These are phyloP conservation scores for Amblyteles armatorius DNA, from an alignment of 2,888 invertebrate genomes.

Conservation along the genomic window DNA sequence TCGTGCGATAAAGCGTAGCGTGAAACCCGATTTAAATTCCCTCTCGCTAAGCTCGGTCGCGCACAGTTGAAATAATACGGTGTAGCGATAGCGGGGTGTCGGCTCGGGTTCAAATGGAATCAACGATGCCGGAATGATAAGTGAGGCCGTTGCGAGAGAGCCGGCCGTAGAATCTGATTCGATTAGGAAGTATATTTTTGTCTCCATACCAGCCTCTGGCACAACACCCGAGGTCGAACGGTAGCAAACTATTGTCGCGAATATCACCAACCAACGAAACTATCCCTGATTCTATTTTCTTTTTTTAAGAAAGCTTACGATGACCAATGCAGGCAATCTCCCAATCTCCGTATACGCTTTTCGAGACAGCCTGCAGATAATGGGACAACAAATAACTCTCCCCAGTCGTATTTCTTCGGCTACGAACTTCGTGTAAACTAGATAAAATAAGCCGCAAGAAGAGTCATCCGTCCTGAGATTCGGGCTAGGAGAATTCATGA, in stretches of 20 bases:
- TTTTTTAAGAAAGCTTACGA: not conserved
- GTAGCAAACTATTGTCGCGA: slow-evolving; percentile 15
- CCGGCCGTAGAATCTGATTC: slow-evolving; percentile 77
- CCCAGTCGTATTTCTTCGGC: not conserved
- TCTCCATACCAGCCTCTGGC: slow-evolving; percentile 31
- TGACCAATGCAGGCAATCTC: slow-evolving; percentile 40
- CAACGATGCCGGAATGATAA: slow-evolving; percentile 80
- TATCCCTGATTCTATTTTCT: not conserved
- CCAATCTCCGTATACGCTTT: slow-evolving; percentile 6
- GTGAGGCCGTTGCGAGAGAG: slow-evolving; percentile 72
- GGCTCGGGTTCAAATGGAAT: slow-evolving; percentile 80
- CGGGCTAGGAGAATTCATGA: slow-evolving; percentile 33
- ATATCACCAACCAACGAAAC: not conserved
- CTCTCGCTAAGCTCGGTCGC: slow-evolving; percentile 39
- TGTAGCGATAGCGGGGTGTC: slow-evolving; percentile 67
- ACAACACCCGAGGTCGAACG: slow-evolving; percentile 45
- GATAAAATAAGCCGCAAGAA: slow-evolving; percentile 40
- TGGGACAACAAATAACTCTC: slow-evolving; percentile 28
- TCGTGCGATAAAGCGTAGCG: slow-evolving; percentile 38
- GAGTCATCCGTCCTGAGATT: slow-evolving; percentile 28
- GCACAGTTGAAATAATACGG: slow-evolving; percentile 53
- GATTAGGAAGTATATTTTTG: slow-evolving; percentile 81
- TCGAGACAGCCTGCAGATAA: slow-evolving; percentile 25
- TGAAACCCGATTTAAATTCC: slow-evolving; percentile 55
- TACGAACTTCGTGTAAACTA: slow-evolving; percentile 25